phyloP scores from a whole-genome alignment of 2,113 vertebrate genomes.

The Alligator sinensis region DNA sequence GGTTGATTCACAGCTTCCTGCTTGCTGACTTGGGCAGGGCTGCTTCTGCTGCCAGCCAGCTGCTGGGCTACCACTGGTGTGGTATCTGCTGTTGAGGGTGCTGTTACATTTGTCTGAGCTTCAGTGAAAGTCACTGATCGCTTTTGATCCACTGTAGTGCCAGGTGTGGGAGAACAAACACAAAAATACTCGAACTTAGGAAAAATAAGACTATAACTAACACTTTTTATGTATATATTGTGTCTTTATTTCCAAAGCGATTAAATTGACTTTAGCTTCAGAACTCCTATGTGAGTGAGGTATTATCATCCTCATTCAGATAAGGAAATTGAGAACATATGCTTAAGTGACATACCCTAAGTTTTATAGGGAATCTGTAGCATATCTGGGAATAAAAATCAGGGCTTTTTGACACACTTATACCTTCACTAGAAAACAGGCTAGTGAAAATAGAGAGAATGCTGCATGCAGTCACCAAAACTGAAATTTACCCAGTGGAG shows the following conservation, averaged over 20 bases:
- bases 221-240: not conserved
- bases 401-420: not conserved
- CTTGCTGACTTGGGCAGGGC: conserved; percentile 56
- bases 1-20: conserved; percentile 69
- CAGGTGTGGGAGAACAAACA: not conserved
- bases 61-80: not conserved
- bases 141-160: conserved; percentile 89
- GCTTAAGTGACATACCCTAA: not conserved
- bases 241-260: not conserved
- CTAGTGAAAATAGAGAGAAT: not conserved
- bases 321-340: not conserved
- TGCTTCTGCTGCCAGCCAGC: conserved; percentile 49
- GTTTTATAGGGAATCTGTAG: not conserved
- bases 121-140: conserved; percentile 97
- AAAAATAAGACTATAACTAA: not conserved
- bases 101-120: conserved; percentile 72
- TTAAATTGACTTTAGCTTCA: not conserved
- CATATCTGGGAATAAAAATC: not conserved
- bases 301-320: not conserved
- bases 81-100: not conserved
- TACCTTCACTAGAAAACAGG: not conserved
- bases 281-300: not conserved
- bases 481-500: not conserved
- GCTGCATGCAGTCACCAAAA: not conserved
- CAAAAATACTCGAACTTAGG: not conserved